phyloP scores from a whole-genome alignment of 2,113 vertebrate genomes.

The Micronycteris hirsuta region DNA sequence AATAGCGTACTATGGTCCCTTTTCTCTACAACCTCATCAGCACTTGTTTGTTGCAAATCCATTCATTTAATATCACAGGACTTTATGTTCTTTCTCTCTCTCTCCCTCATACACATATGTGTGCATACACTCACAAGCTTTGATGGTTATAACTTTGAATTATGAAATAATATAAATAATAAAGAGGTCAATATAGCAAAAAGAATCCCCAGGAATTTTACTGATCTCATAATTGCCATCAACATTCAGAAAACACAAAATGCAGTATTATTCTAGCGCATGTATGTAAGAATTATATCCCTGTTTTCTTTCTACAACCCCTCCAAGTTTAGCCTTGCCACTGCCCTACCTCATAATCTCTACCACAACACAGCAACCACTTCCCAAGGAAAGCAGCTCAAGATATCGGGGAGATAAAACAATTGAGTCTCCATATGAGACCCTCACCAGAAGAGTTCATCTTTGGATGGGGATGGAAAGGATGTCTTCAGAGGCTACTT shows the following conservation, averaged over 20 bases:
- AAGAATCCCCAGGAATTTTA: neutral
- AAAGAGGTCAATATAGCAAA: neutral
- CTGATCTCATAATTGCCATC: neutral
- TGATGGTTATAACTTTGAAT: neutral
- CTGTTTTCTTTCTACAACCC: neutral
- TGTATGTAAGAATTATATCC: neutral
- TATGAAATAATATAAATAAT: neutral
- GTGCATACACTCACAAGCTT: neutral
- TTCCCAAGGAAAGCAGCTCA: neutral
- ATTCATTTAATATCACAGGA: neutral
- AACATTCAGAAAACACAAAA: neutral
- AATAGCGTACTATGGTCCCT: no score
- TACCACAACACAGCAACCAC: neutral
- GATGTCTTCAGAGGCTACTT: neutral
- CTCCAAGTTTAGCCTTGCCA: neutral
- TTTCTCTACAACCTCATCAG: no score
- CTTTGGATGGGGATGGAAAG: no score
- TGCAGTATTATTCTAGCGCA: neutral
- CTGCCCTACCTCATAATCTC: neutral
- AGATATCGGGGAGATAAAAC: neutral
- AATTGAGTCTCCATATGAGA: neutral
- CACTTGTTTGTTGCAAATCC: no score
- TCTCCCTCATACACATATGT: neutral
- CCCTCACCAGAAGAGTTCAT: neutral
- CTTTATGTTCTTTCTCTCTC: neutral